Base-by-base conservation (phyloP, 2,888 invertebrate genomes). In the Noctua fimbriata region DNA sequence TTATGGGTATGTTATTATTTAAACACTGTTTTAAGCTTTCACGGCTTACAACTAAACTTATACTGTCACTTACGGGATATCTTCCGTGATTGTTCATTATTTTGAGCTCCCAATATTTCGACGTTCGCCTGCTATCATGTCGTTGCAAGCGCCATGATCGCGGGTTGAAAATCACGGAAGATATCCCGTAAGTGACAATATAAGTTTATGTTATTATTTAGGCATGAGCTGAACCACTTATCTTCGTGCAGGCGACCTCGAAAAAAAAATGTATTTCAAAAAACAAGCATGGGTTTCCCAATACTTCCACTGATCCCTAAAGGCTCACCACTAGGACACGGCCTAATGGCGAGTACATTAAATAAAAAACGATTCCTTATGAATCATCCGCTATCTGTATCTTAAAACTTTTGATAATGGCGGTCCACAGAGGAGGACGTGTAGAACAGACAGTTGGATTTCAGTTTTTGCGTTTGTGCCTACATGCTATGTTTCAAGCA, bases 351-450 rank as follows among this genome's bases (percentile, higher is more conserved):
- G 88, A 89, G 84, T 89, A 90, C 93, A 91, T 93, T 93, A 93
- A 92, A 90, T 90, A 86, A 91, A 93, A 93, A 91, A 91, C 90
- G 85, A 87, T 84, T 83, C 85, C 82, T 85, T 90, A 92, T 96
- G 95, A 94, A 94, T 95, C 95, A 96, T 95, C 90, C 86, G 82
- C 91, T 95, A 95, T 95, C 95, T 76, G 87, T 81, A 87, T 90
- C 92, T 94, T 95, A 94, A 95, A 92, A 92, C 92, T 87, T 89
- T 88, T 91, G 95, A 95, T 95, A 95, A 95, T 90, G 85, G 84
- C 73, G 74, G 21, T 21, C 1, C 89, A 87, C 24, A 82, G 89
- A 88, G 63, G 18, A 32, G 1, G 3, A 6, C 5, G 0, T 21
- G 36, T n/a, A 85, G 81, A 84, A 0, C 0, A 14, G 84, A 72